A percentile compares a stretch with the other conserved stretches of the same genome.
These are phyloP conservation scores for Folsomia candida DNA, from an alignment of 2,888 invertebrate genomes.

Conservation along the genomic window DNA sequence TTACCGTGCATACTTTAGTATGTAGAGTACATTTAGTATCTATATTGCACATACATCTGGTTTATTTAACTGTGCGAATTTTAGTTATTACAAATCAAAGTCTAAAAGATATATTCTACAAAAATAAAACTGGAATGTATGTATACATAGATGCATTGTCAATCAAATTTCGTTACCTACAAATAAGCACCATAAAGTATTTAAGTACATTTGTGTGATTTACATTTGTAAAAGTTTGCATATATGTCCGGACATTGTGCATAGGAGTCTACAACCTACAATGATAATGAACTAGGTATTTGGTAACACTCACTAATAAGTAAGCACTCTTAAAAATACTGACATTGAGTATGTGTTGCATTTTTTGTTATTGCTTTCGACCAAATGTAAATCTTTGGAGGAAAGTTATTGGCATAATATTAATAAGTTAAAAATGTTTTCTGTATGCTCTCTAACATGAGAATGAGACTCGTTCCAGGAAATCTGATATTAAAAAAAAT, in stretches of 20 bases:
- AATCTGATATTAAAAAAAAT: background rate
- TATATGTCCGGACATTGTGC: background rate
- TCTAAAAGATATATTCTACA: too few species aligned
- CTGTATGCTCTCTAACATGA: background rate
- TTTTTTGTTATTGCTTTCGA: background rate
- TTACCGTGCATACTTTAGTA: background rate
- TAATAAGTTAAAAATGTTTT: background rate
- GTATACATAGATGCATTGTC: too few species aligned
- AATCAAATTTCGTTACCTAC: background rate
- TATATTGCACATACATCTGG: background rate
- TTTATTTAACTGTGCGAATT: background rate
- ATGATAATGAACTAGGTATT: background rate
- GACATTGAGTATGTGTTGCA: background rate
- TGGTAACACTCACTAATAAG: background rate
- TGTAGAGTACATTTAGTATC: background rate
- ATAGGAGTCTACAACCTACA: background rate
- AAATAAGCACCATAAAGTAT: background rate
- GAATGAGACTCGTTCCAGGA: background rate
- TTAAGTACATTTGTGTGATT: background rate
- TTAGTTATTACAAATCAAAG: too few species aligned
- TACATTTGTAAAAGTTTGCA: constrained; percentile 3
- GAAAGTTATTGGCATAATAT: background rate
- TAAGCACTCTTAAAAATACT: background rate
- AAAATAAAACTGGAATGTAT: too few species aligned
- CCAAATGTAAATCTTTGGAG: too few species aligned